These are phyloP conservation scores for Drosophila suboccidentalis DNA, from an alignment of 2,888 invertebrate species.

Conservation along the genomic window DNA sequence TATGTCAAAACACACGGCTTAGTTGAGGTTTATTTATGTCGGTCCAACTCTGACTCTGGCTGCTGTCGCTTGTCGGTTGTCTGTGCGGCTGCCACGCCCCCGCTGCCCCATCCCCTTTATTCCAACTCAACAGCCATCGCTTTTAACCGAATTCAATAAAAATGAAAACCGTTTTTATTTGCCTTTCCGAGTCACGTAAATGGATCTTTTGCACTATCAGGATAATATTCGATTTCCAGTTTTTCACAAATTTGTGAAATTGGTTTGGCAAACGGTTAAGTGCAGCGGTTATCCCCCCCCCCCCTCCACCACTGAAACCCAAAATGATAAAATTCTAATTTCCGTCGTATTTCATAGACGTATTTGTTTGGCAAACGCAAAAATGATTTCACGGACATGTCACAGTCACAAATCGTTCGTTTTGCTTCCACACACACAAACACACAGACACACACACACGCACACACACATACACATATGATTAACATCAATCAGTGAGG, in stretches of 20 bases:
- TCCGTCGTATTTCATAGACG: constrained; percentile 19
- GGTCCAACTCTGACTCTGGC: constrained; percentile 53
- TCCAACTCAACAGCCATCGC: constrained; percentile 1
- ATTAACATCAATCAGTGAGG: constrained; percentile 63
- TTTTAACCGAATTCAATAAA: constrained; percentile 72
- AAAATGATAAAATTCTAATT: constrained; percentile 58
- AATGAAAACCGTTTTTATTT: constrained; percentile 73
- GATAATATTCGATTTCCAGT: constrained; percentile 68
- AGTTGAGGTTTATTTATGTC: constrained; percentile 82
- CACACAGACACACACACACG: constrained; percentile 9
- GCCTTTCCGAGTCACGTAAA: constrained; percentile 75
- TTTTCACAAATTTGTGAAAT: constrained; percentile 58
- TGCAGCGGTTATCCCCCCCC: constrained; percentile 14
- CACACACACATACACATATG: constrained; percentile 37
- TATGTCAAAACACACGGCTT: constrained; percentile 82
- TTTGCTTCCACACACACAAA: constrained; percentile 5
- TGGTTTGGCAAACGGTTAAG: constrained; percentile 58
- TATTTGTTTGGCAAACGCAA: constrained; percentile 25
- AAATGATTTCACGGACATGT: constrained; percentile 13
- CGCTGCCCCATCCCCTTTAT: not conserved
- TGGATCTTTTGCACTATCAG: constrained; percentile 74
- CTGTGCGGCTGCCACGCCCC: constrained; percentile 1
- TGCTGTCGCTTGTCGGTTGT: not conserved
- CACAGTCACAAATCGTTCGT: constrained; percentile 32
- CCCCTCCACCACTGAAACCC: not conserved